A percentile compares a stretch with the other conserved stretches of the same genome.
Conservation (phyloP, 2,113 vertebrate species). For the Mirounga angustirostris region DNA sequence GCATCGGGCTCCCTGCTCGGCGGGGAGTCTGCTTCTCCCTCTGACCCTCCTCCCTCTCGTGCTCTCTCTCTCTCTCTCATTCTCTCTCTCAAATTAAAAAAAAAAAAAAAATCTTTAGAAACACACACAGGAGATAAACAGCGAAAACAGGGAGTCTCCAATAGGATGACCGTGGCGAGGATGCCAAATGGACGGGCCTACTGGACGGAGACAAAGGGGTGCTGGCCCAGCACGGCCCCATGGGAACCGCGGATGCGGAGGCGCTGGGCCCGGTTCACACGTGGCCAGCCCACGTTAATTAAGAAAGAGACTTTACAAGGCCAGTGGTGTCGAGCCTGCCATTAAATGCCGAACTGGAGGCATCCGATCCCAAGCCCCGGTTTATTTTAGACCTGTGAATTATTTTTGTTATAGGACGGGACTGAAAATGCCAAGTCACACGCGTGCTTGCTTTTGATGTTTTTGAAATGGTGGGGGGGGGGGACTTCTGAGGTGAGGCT, state of each 20-base stretch:
- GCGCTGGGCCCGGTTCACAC: neutral
- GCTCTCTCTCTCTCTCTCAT: too few species aligned
- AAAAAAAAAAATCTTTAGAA: neutral
- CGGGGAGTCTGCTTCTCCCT: too few species aligned
- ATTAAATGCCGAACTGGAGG: neutral
- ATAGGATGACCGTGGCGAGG: rapidly evolving
- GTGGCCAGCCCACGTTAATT: neutral
- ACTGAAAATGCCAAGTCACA: neutral
- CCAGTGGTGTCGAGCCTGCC: neutral
- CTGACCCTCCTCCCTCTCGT: too few species aligned
- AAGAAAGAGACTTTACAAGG: neutral
- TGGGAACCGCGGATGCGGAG: rapidly evolving
- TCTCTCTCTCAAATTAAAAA: too few species aligned
- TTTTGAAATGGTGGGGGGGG: neutral
- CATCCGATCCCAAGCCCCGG: neutral
- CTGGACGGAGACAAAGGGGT: neutral
- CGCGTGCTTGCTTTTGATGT: rapidly evolving
- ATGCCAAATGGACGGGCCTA: neutral
- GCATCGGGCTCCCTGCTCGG: too few species aligned
- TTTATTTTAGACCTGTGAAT: neutral
- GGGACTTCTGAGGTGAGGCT: neutral
- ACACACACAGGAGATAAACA: neutral
- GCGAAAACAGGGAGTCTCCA: conserved; percentile 43
- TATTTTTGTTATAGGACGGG: neutral
- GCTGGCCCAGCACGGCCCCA: neutral